These are phyloP conservation scores for Piezodorus guildinii DNA, from an alignment of 1,140 invertebrate genomes.

Conservation along the genomic window DNA sequence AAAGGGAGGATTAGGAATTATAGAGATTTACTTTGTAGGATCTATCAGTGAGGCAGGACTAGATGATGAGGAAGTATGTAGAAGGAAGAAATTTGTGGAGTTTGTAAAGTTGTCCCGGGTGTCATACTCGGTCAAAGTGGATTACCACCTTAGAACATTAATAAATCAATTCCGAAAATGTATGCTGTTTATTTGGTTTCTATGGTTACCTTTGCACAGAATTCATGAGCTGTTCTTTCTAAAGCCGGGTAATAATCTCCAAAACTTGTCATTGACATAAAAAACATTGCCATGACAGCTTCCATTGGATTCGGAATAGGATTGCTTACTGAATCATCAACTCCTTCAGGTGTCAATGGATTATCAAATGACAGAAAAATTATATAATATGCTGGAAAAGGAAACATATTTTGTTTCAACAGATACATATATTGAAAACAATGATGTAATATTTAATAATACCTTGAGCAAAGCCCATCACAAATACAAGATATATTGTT, in stretches of 20 bases:
- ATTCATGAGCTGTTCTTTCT: conserved; percentile 73
- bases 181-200: too few relatives aligned
- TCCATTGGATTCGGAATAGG: conserved; percentile 83
- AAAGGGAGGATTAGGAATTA: too few relatives aligned
- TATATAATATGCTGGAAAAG: conserved; percentile 70
- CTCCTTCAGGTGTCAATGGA: conserved; percentile 40
- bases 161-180: too few relatives aligned
- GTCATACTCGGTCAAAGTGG: too few relatives aligned
- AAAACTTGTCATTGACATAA: conserved; percentile 95
- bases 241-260: conserved; percentile 86
- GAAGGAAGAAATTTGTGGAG: too few relatives aligned
- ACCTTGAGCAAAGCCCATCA: conserved; percentile 96
- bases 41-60: too few relatives aligned
- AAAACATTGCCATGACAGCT: conserved; percentile 91
- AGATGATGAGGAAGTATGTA: too few relatives aligned
- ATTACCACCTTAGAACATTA: too few relatives aligned
- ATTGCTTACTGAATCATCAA: conserved; percentile 43
- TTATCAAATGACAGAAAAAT: conserved; percentile 79
- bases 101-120: too few relatives aligned
- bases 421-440: too few relatives aligned
- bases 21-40: too few relatives aligned
- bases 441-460: conserved; percentile 24
- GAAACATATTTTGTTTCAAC: background rate
- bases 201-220: conserved; percentile 70
- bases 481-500: conserved; percentile 90